A percentile compares a stretch with the other conserved stretches of the same genome.
Evolutionary conservation across 2,797 vertebrate genomes (phyloP).

Genomic region (Leuciscus waleckii): DNA sequence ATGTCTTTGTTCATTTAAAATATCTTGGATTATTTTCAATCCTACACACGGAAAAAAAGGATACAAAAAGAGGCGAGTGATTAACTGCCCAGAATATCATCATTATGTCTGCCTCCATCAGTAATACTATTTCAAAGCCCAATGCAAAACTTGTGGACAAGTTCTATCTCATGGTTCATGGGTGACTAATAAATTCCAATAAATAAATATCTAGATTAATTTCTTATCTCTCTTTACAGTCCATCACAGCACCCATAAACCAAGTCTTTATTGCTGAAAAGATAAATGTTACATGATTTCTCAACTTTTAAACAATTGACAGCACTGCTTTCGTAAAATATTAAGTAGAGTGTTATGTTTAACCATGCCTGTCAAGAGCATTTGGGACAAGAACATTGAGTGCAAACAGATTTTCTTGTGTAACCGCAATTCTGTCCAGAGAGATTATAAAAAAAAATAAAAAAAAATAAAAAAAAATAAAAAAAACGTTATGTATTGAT

Average conservation of each 20-base stretch:
- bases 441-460: background rate
- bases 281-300: background rate
- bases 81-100: background rate
- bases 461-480: too few relatives aligned
- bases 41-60: background rate
- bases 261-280: background rate
- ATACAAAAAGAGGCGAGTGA: background rate
- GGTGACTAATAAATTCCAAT: too few relatives aligned
- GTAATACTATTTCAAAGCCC: background rate
- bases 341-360: constrained; percentile 24
- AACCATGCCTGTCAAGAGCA: constrained; percentile 29
- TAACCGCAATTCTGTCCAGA: constrained; percentile 24
- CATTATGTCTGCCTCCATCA: background rate
- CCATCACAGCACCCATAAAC: background rate
- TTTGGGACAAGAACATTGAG: constrained; percentile 27
- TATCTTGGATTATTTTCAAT: too few relatives aligned
- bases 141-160: background rate
- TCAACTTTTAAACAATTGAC: constrained; percentile 19
- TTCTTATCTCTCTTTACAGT: background rate
- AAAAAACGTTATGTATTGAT: constrained; percentile 6
- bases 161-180: background rate
- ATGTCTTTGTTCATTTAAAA: too few relatives aligned
- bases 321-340: constrained; percentile 26
- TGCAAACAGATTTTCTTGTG: constrained; percentile 35
- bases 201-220: background rate